Base-by-base conservation (phyloP, 2,797 vertebrate species). In the Scolopax bukidnonensis region DNA sequence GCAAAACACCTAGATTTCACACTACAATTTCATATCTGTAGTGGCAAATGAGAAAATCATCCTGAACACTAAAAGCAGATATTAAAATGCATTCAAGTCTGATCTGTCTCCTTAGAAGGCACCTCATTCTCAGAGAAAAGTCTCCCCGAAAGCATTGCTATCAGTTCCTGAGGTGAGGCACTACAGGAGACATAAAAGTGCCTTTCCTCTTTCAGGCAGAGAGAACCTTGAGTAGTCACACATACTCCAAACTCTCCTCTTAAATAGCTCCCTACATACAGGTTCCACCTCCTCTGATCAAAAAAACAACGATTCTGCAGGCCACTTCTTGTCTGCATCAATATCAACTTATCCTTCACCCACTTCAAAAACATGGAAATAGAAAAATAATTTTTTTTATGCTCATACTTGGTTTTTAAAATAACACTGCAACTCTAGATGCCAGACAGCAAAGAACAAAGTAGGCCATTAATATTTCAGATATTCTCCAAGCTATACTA, bases 181-280 rank as follows among this genome's bases (percentile, higher is more conserved):
- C 32, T 23, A 21, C 5, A 18, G 0, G 11, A 47, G 0, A 24
- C 4, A n/a, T 11, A 38, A 59, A 12, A 7, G 0, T 32, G 48
- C 20, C 83, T 64, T 71, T 75, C 32, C 28, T 69, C 17, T 48
- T 50, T 17, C 14, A 32, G 60, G 36, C 32, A 68, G 64, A 36
- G 2, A 8, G 67, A 60, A 64, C 45, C 11, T 75, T 25, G 27
- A 23, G 8, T 5, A 68, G 41, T 4, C 27, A 48, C 50, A 33
- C 27, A 18, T 4, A 41, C 10, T 23, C 81, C 28, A 59, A 92
- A 45, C 9, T 36, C 30, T n/a, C 1, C 0, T 32, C 40, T 57
- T 27, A 38, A 73, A 32, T 2, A 30, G 12, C 47, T 45, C 27
- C 43, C 50, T 71, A 64, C 7, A 54, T 32, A 12, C 54, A 48